Conservation (phyloP, 1,140 invertebrate genomes). For the Nymphalis io region DNA sequence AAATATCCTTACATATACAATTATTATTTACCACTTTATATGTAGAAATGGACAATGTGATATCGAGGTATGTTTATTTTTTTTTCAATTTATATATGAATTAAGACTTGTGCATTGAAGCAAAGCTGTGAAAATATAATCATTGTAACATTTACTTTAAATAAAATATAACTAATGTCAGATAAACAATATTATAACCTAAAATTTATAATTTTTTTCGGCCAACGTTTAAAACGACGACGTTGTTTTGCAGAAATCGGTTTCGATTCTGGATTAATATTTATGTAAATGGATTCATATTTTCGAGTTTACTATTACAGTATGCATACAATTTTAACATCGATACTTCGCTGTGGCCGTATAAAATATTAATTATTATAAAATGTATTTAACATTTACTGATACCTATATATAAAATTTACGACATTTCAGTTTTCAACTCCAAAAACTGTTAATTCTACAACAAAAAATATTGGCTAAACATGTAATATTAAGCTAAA, state of each 20-base stretch:
- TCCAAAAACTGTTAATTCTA: no score
- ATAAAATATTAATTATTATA: no score
- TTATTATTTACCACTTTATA: background rate
- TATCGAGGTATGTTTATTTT: background rate
- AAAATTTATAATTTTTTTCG: slow-evolving; percentile 6
- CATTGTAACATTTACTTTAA: slow-evolving; percentile 1
- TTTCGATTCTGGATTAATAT: slow-evolving; percentile 2
- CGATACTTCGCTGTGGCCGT: no score
- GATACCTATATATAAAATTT: no score
- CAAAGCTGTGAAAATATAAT: slow-evolving; percentile 26
- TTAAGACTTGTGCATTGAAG: slow-evolving; percentile 16
- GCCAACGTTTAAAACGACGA: slow-evolving; percentile 3
- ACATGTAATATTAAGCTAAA: no score
- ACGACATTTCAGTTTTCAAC: no score
- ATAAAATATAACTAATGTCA: slow-evolving; percentile 8
- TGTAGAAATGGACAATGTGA: background rate
- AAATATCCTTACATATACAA: background rate
- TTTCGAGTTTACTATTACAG: no score
- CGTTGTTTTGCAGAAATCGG: background rate
- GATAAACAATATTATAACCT: slow-evolving; percentile 9
- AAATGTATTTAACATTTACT: no score
- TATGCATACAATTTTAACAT: no score
- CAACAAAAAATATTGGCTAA: no score
- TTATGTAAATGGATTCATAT: background rate
- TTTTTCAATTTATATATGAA: background rate